These are phyloP conservation scores for Himalopsyche phryganea DNA, from an alignment of 1,140 invertebrate genomes.

Conservation along the genomic window DNA sequence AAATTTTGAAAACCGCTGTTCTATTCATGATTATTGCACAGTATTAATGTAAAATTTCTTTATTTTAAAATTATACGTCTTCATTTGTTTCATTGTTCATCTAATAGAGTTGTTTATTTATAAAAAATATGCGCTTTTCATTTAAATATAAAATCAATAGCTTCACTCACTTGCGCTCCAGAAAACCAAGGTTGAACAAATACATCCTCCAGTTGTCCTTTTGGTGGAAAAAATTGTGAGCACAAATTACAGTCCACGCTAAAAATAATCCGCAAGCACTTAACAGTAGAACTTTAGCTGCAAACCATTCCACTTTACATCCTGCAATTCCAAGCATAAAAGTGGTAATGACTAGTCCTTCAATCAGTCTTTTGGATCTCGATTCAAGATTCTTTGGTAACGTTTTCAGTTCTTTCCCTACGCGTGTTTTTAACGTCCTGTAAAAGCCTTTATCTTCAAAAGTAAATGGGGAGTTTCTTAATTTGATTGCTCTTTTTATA, in stretches of 20 bases:
- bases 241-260: not conserved
- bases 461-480: slow-evolving; percentile 62
- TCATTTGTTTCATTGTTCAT: no score
- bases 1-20: no score
- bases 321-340: not conserved
- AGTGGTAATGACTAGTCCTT: not conserved
- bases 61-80: no score
- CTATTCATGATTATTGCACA: no score
- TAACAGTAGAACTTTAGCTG: not conserved
- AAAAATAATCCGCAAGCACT: not conserved
- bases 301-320: not conserved
- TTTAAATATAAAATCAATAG: no score
- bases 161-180: not conserved
- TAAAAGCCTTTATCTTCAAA: slow-evolving; percentile 69
- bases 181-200: not conserved
- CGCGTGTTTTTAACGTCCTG: slow-evolving; percentile 58
- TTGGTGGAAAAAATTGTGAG: not conserved
- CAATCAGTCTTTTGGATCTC: slow-evolving; percentile 2
- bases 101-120: no score
- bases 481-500: slow-evolving; percentile 52
- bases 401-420: slow-evolving; percentile 49
- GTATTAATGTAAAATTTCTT: no score
- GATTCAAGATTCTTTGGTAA: slow-evolving; percentile 35
- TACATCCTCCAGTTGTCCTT: slow-evolving; percentile 1
- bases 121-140: no score